A percentile compares a stretch with the other conserved stretches of the same genome.
These are phyloP conservation scores for Actias luna DNA, from an alignment of 2,888 invertebrate genomes.

Conservation along the genomic window DNA sequence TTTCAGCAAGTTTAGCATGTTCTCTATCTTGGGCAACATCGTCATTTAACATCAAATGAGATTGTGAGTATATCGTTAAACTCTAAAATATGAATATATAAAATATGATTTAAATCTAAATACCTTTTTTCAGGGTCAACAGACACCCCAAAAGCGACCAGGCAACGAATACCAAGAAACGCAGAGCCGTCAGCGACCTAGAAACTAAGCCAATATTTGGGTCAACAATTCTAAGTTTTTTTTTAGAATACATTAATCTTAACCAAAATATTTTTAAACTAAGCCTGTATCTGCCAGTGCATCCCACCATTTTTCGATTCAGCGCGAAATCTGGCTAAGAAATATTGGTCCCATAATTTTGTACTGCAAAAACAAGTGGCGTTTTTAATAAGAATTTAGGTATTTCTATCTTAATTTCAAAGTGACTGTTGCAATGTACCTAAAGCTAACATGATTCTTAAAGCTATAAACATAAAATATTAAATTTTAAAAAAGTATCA, in stretches of 20 bases:
- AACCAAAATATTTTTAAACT: slow-evolving; percentile 26
- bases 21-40: no score
- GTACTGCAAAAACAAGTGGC: not conserved
- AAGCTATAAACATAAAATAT: no score
- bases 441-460: no score
- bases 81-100: not conserved
- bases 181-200: slow-evolving; percentile 52
- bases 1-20: no score
- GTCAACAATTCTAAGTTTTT: slow-evolving; percentile 25
- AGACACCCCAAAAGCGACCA: slow-evolving; percentile 46
- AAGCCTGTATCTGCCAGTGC: slow-evolving; percentile 25
- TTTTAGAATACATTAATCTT: slow-evolving; percentile 24
- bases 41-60: no score
- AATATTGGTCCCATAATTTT: not conserved
- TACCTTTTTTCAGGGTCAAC: slow-evolving; percentile 45
- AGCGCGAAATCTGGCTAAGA: not conserved
- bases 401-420: not conserved
- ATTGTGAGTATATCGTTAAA: no score
- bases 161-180: slow-evolving; percentile 50
- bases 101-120: not conserved
- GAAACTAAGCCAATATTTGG: slow-evolving; percentile 49
- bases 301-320: slow-evolving; percentile 38
- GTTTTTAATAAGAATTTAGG: not conserved
- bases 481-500: not conserved
- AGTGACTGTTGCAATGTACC: not conserved